phyloP scores from a whole-genome alignment of 92 coral and sea anemone genomes.

The Palythoa caribaeorum region DNA sequence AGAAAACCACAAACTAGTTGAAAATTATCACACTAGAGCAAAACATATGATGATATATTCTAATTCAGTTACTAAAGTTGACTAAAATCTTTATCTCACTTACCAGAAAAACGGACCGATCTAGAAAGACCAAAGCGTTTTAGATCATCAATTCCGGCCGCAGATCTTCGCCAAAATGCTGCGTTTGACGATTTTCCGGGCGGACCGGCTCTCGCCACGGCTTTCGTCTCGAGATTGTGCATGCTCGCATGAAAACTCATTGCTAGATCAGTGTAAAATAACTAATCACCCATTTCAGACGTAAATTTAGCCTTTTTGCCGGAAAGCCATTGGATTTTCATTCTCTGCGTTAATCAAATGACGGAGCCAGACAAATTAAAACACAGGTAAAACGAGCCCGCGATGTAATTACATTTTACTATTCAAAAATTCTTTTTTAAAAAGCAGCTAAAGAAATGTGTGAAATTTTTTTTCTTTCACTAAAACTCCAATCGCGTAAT shows the following conservation, averaged over 20 bases:
- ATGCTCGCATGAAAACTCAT: constrained; percentile 43
- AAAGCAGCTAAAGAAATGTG: background rate
- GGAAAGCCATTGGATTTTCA: background rate
- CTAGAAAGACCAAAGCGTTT: constrained; percentile 36
- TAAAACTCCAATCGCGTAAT: too few species aligned
- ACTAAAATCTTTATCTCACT: background rate
- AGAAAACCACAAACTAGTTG: background rate
- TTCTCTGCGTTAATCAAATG: background rate
- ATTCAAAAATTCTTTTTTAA: background rate
- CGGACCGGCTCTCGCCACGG: background rate
- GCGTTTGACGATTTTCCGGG: constrained; percentile 22
- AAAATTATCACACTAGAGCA: too few species aligned
- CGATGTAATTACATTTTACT: background rate
- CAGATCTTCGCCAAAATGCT: constrained; percentile 38
- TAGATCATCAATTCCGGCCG: constrained; percentile 35
- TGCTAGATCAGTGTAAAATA: background rate
- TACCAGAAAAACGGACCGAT: constrained; percentile 50
- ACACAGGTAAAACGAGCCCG: constrained; percentile 28
- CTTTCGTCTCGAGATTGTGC: constrained; percentile 17
- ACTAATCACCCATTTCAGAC: background rate
- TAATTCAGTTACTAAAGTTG: background rate
- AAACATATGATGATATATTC: background rate
- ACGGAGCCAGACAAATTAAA: background rate
- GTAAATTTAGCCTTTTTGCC: background rate
- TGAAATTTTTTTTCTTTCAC: background rate